phyloP scores from a whole-genome alignment of 2,113 vertebrate genomes.

The Hassar affinis region DNA sequence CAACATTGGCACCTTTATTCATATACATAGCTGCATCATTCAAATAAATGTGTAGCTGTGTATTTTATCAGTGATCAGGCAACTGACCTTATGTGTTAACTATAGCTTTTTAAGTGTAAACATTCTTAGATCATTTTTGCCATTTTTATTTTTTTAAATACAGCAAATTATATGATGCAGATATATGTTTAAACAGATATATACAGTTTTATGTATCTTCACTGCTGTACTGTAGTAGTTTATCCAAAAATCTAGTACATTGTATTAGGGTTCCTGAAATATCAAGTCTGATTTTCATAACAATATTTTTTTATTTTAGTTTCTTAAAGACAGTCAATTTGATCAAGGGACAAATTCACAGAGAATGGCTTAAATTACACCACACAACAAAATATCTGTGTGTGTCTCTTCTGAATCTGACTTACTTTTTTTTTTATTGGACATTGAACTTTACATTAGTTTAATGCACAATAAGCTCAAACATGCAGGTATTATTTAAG shows the following conservation, averaged over 20 bases:
- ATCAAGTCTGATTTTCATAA: neutral
- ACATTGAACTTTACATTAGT: neutral
- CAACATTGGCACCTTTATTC: neutral
- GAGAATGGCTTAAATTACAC: neutral
- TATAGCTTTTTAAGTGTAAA: neutral
- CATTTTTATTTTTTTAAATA: neutral
- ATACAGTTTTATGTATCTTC: neutral
- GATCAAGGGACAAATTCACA: neutral
- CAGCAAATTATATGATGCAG: too few species aligned
- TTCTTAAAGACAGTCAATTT: neutral
- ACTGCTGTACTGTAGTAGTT: neutral
- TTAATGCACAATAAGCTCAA: neutral
- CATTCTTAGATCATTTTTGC: neutral
- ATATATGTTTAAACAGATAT: too few species aligned
- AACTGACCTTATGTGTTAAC: too few species aligned
- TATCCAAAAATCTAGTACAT: neutral
- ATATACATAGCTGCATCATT: neutral
- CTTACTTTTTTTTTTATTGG: neutral
- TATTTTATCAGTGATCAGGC: slow-evolving; percentile 2
- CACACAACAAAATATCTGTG: neutral
- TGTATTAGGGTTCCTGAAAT: neutral
- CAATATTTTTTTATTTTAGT: neutral
- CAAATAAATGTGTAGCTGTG: neutral
- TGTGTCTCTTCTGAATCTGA: neutral
- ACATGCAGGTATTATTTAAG: neutral